Evolutionary conservation across 2,113 vertebrate genomes (phyloP).

Genomic region (Rhipidura dahli): DNA sequence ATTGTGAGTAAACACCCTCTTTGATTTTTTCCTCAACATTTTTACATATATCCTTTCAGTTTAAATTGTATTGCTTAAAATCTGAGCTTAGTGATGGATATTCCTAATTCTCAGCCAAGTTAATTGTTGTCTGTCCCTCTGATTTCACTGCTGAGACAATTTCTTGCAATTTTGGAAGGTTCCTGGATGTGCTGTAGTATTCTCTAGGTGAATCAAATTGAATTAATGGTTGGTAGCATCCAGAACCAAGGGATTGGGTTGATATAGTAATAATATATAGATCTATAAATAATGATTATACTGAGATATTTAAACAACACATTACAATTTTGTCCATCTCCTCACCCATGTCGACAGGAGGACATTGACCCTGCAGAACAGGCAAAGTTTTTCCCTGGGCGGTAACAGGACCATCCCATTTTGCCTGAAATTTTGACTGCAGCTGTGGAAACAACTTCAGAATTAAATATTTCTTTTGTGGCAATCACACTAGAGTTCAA

Average conservation of each 20-base stretch:
- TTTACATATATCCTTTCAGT: neutral
- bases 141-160: neutral
- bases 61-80: neutral
- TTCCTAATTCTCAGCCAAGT: neutral
- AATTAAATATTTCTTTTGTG: neutral
- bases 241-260: neutral
- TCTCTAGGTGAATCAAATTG: neutral
- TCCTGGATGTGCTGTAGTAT: neutral
- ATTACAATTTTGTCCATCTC: neutral
- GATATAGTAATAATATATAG: no score
- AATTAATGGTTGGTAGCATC: neutral
- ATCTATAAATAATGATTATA: neutral
- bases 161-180: neutral
- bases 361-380: rapidly evolving
- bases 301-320: neutral
- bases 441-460: neutral
- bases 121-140: neutral
- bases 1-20: no score
- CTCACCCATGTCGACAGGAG: rapidly evolving
- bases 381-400: neutral
- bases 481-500: neutral
- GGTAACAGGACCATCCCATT: neutral
- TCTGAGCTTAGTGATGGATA: neutral
- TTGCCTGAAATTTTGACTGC: neutral
- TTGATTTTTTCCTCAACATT: neutral